Conservation (phyloP, 2,888 invertebrate genomes). For the Drosophila demipolita region DNA sequence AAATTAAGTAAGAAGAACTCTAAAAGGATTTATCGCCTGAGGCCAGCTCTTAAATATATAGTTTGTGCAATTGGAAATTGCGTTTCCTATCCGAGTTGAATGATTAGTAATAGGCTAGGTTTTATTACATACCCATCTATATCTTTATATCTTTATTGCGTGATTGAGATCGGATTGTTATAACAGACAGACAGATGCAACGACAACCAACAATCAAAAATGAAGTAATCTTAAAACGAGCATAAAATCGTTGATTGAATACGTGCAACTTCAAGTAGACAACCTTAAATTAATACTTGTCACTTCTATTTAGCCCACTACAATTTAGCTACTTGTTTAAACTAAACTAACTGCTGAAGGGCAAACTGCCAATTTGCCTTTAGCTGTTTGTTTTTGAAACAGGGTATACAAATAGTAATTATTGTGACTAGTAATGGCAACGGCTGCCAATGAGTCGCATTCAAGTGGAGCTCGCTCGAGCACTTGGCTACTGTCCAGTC, state of each 20-base stretch:
- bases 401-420: conserved; percentile 22
- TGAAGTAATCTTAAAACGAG: background rate
- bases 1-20: background rate
- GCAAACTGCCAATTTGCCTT: background rate
- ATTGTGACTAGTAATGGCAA: conserved; percentile 18
- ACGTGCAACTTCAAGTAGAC: background rate
- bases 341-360: background rate
- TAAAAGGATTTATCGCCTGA: background rate
- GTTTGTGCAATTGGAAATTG: background rate
- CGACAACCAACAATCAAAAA: background rate
- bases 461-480: conserved; percentile 18
- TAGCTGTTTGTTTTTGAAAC: background rate
- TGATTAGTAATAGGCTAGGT: background rate
- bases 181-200: background rate
- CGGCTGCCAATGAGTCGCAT: conserved; percentile 44
- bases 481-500: conserved; percentile 33
- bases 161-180: background rate
- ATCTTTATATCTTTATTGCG: background rate
- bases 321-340: background rate
- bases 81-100: background rate
- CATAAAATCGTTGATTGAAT: background rate
- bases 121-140: background rate
- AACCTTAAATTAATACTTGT: background rate
- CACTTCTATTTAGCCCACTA: background rate
- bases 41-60: background rate